These are phyloP conservation scores for Antheraea assamensis DNA, from an alignment of 2,888 invertebrate species.

Conservation along the genomic window DNA sequence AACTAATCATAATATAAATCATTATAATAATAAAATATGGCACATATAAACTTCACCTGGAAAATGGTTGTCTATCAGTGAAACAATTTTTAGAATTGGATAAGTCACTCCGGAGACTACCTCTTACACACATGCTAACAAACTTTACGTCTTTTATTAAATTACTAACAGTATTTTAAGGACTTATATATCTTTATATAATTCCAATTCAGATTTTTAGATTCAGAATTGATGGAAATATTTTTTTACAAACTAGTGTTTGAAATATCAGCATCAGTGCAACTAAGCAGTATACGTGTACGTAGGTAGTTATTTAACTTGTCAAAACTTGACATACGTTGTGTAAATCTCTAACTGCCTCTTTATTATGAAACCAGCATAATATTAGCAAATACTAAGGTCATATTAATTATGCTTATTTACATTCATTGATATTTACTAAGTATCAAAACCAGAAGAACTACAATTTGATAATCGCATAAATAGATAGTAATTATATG, in stretches of 20 bases:
- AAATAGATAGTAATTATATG: neutral
- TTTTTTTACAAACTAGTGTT: neutral
- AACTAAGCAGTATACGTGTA: neutral
- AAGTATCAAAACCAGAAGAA: conserved; percentile 3
- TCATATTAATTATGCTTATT: conserved; percentile 4
- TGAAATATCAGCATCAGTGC: neutral
- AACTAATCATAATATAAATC: no score
- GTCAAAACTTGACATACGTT: neutral
- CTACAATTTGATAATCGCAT: neutral
- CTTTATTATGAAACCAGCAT: neutral
- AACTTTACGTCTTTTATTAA: no score
- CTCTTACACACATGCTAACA: no score
- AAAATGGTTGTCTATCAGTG: no score
- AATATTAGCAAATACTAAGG: conserved; percentile 5
- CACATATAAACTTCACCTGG: no score
- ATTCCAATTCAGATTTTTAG: no score
- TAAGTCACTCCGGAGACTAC: no score
- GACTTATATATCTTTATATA: no score
- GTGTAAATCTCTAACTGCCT: neutral
- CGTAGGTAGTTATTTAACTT: neutral
- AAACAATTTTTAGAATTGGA: no score
- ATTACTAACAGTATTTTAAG: no score
- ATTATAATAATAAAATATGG: no score
- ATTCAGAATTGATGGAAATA: no score
- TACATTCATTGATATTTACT: conserved; percentile 10